Evolutionary conservation across 2,797 vertebrate genomes (phyloP).

Genomic region (Pelobates cultripes): DNA sequence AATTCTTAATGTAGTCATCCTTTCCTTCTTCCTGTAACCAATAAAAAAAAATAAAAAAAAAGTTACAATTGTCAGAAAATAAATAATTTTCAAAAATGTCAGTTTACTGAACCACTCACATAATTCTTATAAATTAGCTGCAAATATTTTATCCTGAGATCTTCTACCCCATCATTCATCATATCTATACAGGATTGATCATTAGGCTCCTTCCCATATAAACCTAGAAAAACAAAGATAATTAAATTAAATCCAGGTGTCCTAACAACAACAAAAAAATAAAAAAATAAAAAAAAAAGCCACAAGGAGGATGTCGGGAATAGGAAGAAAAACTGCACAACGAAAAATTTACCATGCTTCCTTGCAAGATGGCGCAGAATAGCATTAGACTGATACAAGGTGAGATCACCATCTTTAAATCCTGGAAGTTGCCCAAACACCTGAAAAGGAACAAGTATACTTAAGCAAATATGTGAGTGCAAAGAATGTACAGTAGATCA

Average conservation of each 20-base stretch:
- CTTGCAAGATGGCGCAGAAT: slow-evolving; percentile 74
- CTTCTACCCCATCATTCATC: slow-evolving; percentile 74
- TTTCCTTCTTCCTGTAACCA: slow-evolving; percentile 70
- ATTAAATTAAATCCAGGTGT: too few species aligned
- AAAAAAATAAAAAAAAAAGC: too few species aligned
- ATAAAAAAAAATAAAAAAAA: too few species aligned
- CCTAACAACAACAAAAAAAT: too few species aligned
- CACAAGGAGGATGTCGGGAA: too few species aligned
- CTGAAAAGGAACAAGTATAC: slow-evolving; percentile 52
- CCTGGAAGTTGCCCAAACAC: slow-evolving; percentile 76
- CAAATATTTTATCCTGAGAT: slow-evolving; percentile 68
- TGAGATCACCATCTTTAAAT: slow-evolving; percentile 73
- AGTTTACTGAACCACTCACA: slow-evolving; percentile 60
- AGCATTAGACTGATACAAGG: slow-evolving; percentile 77
- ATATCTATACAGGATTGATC: slow-evolving; percentile 70
- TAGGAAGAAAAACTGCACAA: background rate
- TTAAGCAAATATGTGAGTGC: too few species aligned
- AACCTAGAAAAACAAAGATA: slow-evolving; percentile 56
- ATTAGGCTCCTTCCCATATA: slow-evolving; percentile 67
- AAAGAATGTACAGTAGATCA: too few species aligned
- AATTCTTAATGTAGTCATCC: slow-evolving; percentile 67
- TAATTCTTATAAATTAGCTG: slow-evolving; percentile 76
- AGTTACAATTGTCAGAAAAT: background rate
- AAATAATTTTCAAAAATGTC: too few species aligned
- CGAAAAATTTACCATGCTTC: slow-evolving; percentile 62